A percentile compares a stretch with the other conserved stretches of the same genome.
Evolutionary conservation across 1,140 invertebrate species (phyloP).

Genomic region (Drosophila azteca): DNA sequence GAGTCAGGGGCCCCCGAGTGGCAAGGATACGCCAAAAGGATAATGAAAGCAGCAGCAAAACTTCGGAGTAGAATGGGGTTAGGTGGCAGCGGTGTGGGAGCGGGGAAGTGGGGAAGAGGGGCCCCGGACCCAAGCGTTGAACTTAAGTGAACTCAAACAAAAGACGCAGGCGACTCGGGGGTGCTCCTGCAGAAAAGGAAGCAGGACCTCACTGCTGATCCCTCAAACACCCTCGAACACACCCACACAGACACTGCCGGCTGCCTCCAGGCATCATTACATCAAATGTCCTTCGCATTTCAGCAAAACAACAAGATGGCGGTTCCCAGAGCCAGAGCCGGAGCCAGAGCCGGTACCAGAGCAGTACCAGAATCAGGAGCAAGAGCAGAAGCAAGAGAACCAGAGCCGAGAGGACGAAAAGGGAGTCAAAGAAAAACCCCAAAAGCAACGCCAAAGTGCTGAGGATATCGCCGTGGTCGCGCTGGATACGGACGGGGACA

Average conservation of each 20-base stretch:
- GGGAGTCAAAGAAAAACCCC: constrained; percentile 69
- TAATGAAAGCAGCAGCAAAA: constrained; percentile 77
- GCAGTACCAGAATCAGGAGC: too few relatives aligned
- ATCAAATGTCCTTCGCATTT: constrained; percentile 82
- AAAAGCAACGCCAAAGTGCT: constrained; percentile 48
- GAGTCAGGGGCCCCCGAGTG: constrained; percentile 47
- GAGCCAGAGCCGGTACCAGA: constrained; percentile 15
- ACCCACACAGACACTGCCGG: constrained; percentile 50
- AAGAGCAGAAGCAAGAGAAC: too few relatives aligned
- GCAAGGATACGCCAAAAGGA: constrained; percentile 78
- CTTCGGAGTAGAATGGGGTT: constrained; percentile 50
- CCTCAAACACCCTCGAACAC: constrained; percentile 44
- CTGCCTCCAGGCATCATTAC: constrained; percentile 81
- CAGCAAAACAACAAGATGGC: constrained; percentile 82
- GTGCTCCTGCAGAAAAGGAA: constrained; percentile 58
- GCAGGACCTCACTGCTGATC: constrained; percentile 54
- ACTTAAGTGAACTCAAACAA: constrained; percentile 83
- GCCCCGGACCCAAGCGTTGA: constrained; percentile 71
- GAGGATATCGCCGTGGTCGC: constrained; percentile 54
- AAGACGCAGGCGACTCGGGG: constrained; percentile 64
- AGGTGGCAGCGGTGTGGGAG: constrained; percentile 27
- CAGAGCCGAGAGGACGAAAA: constrained; percentile 44
- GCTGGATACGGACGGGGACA: constrained; percentile 48
- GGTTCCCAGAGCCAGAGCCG: constrained; percentile 55
- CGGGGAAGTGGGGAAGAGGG: constrained; percentile 18